phyloP scores from a whole-genome alignment of 2,113 vertebrate species.

The Sminthopsis crassicaudata region DNA sequence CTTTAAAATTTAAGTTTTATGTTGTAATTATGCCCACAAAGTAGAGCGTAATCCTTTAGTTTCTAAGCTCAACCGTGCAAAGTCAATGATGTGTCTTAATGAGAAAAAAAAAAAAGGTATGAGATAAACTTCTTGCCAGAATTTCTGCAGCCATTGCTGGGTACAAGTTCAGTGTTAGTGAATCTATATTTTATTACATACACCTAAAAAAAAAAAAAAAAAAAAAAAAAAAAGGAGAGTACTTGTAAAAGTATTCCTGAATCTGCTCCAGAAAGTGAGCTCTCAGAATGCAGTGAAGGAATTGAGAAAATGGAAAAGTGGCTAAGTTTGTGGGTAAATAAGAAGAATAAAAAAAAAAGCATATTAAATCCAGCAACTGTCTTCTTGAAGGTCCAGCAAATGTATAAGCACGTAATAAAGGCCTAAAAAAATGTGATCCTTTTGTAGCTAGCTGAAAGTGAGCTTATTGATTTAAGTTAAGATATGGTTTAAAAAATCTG shows the following conservation, averaged over 20 bases:
- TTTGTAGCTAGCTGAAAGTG: neutral
- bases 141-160: neutral
- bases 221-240: neutral
- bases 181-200: neutral
- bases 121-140: neutral
- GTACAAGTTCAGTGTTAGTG: neutral
- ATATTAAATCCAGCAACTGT: neutral
- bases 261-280: neutral
- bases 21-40: neutral
- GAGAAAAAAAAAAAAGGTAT: neutral
- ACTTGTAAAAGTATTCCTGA: neutral
- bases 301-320: neutral
- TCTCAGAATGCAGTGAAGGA: neutral
- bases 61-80: neutral
- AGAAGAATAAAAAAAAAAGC: neutral
- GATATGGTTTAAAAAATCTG: neutral
- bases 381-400: neutral
- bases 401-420: neutral
- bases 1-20: neutral
- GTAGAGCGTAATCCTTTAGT: neutral
- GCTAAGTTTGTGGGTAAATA: neutral
- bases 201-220: neutral
- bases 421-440: neutral
- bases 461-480: neutral
- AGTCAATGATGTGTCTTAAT: neutral